These are phyloP conservation scores for Mus spicilegus DNA, from an alignment of 2,113 vertebrate genomes.

Conservation along the genomic window DNA sequence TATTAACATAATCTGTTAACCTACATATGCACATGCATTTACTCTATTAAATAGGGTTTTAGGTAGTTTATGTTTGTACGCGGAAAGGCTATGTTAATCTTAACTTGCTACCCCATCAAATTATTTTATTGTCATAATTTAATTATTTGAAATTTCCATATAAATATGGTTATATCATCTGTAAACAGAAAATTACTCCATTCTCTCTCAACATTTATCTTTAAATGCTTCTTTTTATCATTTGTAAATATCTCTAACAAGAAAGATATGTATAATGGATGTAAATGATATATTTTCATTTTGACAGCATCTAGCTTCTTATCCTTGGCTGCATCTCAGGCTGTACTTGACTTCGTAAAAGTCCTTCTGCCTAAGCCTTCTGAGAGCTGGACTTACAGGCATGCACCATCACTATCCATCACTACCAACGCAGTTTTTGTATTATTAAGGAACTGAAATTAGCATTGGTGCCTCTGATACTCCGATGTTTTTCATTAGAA, in stretches of 20 bases:
- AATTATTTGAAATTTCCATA: background rate
- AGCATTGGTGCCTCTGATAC: too few species aligned
- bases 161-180: conserved; percentile 3
- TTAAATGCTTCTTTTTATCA: background rate
- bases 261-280: background rate
- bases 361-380: background rate
- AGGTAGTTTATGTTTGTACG: background rate
- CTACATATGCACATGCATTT: background rate
- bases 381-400: background rate
- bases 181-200: background rate
- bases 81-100: background rate
- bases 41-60: background rate
- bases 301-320: background rate
- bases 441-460: background rate
- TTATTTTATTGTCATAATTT: background rate
- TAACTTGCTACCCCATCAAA: background rate
- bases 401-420: accelerated
- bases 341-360: background rate
- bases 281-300: background rate
- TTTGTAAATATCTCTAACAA: background rate
- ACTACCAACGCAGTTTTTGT: background rate
- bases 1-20: conserved; percentile 6
- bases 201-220: background rate
- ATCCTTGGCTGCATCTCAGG: background rate
- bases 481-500: background rate